Evolutionary conservation across 2,113 vertebrate species (phyloP).

Genomic region (Probosciger aterrimus): DNA sequence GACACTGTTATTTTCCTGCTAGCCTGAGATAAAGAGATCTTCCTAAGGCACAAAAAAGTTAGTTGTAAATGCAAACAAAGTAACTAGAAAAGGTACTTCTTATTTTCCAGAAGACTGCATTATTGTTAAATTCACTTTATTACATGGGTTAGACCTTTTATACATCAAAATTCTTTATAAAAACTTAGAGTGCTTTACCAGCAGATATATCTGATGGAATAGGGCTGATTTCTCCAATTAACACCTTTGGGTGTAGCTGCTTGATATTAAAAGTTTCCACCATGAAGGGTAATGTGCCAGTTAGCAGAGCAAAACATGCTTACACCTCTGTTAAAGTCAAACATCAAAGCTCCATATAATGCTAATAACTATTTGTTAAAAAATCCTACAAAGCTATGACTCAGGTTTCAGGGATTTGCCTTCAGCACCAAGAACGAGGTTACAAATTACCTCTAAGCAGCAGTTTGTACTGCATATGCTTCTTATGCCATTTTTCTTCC

Average conservation of each 20-base stretch:
- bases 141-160: background rate
- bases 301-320: slow-evolving; percentile 86
- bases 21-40: background rate
- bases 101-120: background rate
- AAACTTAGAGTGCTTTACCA: slow-evolving; percentile 62
- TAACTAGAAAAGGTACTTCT: background rate
- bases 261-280: slow-evolving; percentile 86
- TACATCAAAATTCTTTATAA: background rate
- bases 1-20: background rate
- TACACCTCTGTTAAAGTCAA: slow-evolving; percentile 73
- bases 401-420: background rate
- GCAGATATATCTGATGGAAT: slow-evolving; percentile 80
- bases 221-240: slow-evolving; percentile 78
- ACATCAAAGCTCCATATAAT: background rate
- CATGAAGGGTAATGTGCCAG: slow-evolving; percentile 77
- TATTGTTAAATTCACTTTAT: background rate
- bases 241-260: slow-evolving; percentile 83
- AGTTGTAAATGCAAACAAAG: background rate
- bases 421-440: background rate
- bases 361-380: background rate
- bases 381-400: background rate
- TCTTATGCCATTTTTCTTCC: background rate
- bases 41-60: background rate
- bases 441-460: background rate
- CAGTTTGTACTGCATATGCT: background rate